A percentile compares a stretch with the other conserved stretches of the same genome.
Evolutionary conservation across 2,888 invertebrate genomes (phyloP).

Genomic region (Trilocha varians): DNA sequence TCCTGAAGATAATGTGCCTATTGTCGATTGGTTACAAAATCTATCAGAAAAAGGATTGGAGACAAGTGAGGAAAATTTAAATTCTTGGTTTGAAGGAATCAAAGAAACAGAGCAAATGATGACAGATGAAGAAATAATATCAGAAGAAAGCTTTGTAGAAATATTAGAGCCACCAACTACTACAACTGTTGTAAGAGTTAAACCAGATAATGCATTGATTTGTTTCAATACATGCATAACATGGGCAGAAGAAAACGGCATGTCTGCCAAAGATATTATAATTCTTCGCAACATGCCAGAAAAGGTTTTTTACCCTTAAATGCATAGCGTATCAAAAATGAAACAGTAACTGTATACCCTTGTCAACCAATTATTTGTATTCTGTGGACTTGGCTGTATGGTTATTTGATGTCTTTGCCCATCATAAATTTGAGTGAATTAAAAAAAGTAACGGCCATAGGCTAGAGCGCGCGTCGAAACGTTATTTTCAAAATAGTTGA

Average conservation of each 20-base stretch:
- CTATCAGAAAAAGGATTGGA: constrained; percentile 22
- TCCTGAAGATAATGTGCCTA: constrained; percentile 16
- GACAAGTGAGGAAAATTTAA: constrained; percentile 16
- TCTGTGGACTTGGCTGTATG: too few relatives aligned
- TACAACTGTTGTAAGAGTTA: constrained; percentile 13
- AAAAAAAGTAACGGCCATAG: too few relatives aligned
- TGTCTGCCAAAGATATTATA: constrained; percentile 5
- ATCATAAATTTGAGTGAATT: too few relatives aligned
- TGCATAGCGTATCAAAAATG: too few relatives aligned
- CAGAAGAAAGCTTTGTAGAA: neutral
- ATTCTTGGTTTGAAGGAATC: constrained; percentile 13
- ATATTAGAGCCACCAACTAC: constrained; percentile 3
- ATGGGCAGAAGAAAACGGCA: constrained; percentile 21
- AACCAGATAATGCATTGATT: constrained; percentile 14
- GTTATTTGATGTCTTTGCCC: too few relatives aligned
- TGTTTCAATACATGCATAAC: constrained; percentile 26
- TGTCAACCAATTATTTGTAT: too few relatives aligned
- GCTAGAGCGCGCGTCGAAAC: too few relatives aligned
- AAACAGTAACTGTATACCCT: too few relatives aligned
- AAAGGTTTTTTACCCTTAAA: too few relatives aligned
- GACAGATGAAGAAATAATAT: too few relatives aligned
- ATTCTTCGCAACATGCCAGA: constrained; percentile 2
- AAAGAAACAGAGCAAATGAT: too few relatives aligned
- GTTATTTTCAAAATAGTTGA: too few relatives aligned
- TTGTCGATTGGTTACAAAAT: constrained; percentile 20